Base-by-base conservation (phyloP, 2,113 vertebrate species). In the Prinia subflava region DNA sequence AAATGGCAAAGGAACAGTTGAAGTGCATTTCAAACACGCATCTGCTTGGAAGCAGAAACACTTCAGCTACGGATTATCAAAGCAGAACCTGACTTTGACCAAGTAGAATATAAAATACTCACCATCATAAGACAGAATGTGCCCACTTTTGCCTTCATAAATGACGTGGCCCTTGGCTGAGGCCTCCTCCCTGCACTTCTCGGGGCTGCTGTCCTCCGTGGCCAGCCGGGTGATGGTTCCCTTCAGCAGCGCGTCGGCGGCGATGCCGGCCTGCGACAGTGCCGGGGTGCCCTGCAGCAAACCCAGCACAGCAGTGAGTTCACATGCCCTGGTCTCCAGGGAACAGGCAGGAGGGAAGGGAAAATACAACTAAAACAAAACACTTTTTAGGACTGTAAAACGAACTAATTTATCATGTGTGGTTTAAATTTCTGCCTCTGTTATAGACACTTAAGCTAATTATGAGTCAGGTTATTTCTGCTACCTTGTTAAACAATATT, bases 61-160 rank as follows among this genome's bases (percentile, higher is more conserved):
- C 8, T 49, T 62, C 62, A 79, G 31, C 37, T 68, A 7, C 0
- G 2, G 24, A 42, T 53, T 46, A 39, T 2, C 63, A 55, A 70
- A 50, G 21, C 31, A 77, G 60, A 70, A 81, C 25, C 13, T 63
- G 71, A 59, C 39, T 89, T 81, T 21, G 21, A 35, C 13, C 15
- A 85, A 21, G 31, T 11, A 78, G 25, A 83, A 67, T 9, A 82
- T 3, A 79, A 78, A 90, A 87, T 18, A 98, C 98, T 98, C 97
- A 99, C 99, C 98, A 46, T 99, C 99, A 24, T 99, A 99, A 22
- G 99, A 99, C 23, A 99, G 97, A 87, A 99, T 99, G 92, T 99
- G 99, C 60, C 99, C 99, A 84, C 98, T 99, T 96, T 99, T 99
- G 95, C 99, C 99, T 98, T 99, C 99, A 71, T 99, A 99, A 93